These are phyloP conservation scores for Rhinophrynus dorsalis DNA, from an alignment of 2,797 vertebrate genomes.

Conservation along the genomic window DNA sequence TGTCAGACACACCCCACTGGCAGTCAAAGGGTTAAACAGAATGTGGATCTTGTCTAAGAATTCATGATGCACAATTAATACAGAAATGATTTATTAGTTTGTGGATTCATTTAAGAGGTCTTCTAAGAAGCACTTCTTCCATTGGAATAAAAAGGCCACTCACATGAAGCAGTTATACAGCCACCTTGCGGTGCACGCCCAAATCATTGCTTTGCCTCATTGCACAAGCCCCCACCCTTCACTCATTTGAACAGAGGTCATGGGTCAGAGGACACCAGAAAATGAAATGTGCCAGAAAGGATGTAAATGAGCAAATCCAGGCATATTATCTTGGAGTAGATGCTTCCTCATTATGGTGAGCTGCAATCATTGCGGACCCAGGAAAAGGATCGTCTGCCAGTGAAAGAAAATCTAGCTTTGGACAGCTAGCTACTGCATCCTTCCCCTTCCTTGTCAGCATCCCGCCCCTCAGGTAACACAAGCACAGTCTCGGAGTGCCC, in stretches of 20 bases:
- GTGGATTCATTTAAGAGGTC: no score
- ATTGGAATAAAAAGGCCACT: conserved; percentile 65
- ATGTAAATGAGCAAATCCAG: conserved; percentile 48
- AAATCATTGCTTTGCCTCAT: conserved; percentile 72
- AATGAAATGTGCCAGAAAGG: conserved; percentile 48
- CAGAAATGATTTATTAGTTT: no score
- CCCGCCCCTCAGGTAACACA: conserved; percentile 56
- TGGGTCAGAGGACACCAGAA: conserved; percentile 52
- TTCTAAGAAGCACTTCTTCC: no score
- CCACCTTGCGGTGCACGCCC: conserved; percentile 75
- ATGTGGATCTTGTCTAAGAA: no score
- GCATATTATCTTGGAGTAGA: conserved; percentile 33
- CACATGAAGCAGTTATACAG: conserved; percentile 82
- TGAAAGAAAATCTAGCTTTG: conserved; percentile 40
- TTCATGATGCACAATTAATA: no score
- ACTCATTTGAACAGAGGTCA: conserved; percentile 21
- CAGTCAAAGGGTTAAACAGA: no score
- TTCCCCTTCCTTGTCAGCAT: conserved; percentile 21
- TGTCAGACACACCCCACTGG: no score
- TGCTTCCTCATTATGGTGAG: conserved; percentile 26
- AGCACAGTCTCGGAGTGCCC: conserved; percentile 64
- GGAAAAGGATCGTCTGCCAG: conserved; percentile 26
- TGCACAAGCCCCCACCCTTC: conserved; percentile 45
- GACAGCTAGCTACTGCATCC: conserved; percentile 15
- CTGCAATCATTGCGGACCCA: conserved; percentile 43